Evolutionary conservation across 2,797 vertebrate genomes (phyloP), one percentile per base, ranked within the genome.

Genomic region (Octomys mimax): DNA sequence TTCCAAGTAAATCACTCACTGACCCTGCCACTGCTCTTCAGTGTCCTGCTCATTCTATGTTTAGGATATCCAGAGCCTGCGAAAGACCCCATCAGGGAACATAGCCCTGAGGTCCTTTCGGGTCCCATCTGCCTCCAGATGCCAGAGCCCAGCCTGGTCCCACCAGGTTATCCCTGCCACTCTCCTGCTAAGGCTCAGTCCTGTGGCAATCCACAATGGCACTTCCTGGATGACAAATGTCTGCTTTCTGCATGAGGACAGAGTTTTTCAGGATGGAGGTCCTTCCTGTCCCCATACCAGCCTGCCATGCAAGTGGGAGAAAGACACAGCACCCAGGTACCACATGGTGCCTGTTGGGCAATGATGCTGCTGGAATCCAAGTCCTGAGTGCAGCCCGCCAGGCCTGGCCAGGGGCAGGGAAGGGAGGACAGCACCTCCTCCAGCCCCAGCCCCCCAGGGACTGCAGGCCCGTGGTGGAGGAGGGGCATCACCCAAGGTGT

Each of bases 221-320:
- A 61, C 49, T 13, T 21, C 24, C 3, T 62, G 39, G 16, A 31
- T 14, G 36, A 68, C 1, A 14, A 11, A 5, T 11, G 14, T 52
- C 59, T 36, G 36, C 18, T 54, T 62, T 7, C 59, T 6, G 42
- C 52, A 22, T 8, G 31, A 3, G 42, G 13, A 46, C 54, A 22
- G 3, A 71, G 24, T 2, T 62, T 64, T 3, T 36, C 12, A 86
- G 54, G 84, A 64, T 18, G 31, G 70, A 68, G 14, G 11, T 8
- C 18, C 26, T 6, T 11, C 13, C 24, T 1, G 49, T 31, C 5
- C 36, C 4, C 1, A 19, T 1, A 6, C 2, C 8, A 66, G 42
- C 39, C 61, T 49, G 86, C 87, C 62, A 18, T 10, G 2, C 0
- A 39, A 14, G 62, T n/a, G 19, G 36, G 0, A 10, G 31, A 7